Conservation (phyloP, 1,140 invertebrate genomes). For the Spodoptera litura region DNA sequence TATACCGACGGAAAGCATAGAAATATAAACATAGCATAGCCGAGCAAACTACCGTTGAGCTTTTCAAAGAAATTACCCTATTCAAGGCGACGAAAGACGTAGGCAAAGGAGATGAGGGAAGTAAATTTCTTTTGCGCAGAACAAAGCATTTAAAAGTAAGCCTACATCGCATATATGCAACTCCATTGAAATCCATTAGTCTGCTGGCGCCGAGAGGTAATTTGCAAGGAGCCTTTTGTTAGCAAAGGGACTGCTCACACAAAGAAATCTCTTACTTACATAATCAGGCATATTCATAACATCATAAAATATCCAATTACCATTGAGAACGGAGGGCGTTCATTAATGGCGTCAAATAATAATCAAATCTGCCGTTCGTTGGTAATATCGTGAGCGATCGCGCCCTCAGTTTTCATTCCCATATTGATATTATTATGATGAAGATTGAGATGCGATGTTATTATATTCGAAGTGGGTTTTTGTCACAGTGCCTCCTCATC, state of each 20-base stretch:
- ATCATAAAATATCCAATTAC: conserved; percentile 66
- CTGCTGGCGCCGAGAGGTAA: conserved; percentile 69
- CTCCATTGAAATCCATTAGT: conserved; percentile 81
- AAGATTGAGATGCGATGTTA: conserved; percentile 37
- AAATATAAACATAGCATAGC: conserved; percentile 59
- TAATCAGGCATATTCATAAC: conserved; percentile 70
- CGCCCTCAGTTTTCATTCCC: conserved; percentile 38
- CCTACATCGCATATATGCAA: conserved; percentile 77
- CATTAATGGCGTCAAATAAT: conserved; percentile 60
- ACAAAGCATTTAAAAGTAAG: conserved; percentile 79
- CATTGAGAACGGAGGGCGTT: conserved; percentile 52
- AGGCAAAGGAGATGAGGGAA: conserved; percentile 69
- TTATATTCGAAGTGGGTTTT: conserved; percentile 53
- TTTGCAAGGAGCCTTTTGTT: conserved; percentile 76
- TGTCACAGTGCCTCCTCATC: conserved; percentile 93
- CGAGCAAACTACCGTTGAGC: conserved; percentile 61
- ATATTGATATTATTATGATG: conserved; percentile 44
- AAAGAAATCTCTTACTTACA: conserved; percentile 63
- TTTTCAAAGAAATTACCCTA: conserved; percentile 76
- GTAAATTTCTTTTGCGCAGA: conserved; percentile 76
- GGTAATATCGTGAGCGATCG: conserved; percentile 35
- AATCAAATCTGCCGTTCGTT: conserved; percentile 47
- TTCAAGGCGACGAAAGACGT: conserved; percentile 73
- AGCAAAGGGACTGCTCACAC: conserved; percentile 67
- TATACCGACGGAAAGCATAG: conserved; percentile 54